Evolutionary conservation across 2,888 invertebrate species (phyloP), one percentile per base, ranked within the genome.

Genomic region (Mimas tiliae): DNA sequence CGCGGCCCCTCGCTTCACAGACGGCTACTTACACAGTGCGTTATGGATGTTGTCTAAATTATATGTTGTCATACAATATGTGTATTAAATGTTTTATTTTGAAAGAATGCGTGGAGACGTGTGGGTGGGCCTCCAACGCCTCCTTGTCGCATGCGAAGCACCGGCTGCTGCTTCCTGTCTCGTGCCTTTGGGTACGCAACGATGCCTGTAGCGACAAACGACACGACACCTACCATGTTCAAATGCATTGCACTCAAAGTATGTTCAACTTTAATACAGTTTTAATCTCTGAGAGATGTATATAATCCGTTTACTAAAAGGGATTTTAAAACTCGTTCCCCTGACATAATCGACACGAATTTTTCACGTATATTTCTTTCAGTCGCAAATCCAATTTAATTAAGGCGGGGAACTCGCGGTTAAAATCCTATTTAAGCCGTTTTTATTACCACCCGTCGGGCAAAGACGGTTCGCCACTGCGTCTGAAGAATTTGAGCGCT

Each of bases 381-480:
- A 88, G 84, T 89, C 88, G 87, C 91, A 92, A 91, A 93, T 93
- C 92, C 91, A 93, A 93, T 93, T 93, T 93, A 93, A 93, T 93
- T 93, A 93, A 93, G 90, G 91, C 91, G 88, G 86, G 89, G 88
- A 91, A 90, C 90, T 90, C 90, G 93, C 88, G 92, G 93, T 92
- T 91, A 90, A 92, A 93, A 93, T 93, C 93, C 92, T 91, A 89
- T 93, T 91, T 93, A 90, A 93, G 93, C 92, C 91, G 91, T 93
- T 93, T 93, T 93, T 93, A 93, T 92, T 93, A 92, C 93, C 91
- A 87, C 89, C 90, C 89, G 91, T 81, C 90, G 91, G 88, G 92
- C 89, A 89, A 90, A 91, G 93, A 91, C 89, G 91, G 84, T 88
- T 88, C 84, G 87, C 90, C 88, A 87, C 85, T 84, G 87, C 83